Evolutionary conservation across 2,113 vertebrate species (phyloP), one percentile per base, ranked within the genome.

Genomic region (Sinocyclocheilus grahami): DNA sequence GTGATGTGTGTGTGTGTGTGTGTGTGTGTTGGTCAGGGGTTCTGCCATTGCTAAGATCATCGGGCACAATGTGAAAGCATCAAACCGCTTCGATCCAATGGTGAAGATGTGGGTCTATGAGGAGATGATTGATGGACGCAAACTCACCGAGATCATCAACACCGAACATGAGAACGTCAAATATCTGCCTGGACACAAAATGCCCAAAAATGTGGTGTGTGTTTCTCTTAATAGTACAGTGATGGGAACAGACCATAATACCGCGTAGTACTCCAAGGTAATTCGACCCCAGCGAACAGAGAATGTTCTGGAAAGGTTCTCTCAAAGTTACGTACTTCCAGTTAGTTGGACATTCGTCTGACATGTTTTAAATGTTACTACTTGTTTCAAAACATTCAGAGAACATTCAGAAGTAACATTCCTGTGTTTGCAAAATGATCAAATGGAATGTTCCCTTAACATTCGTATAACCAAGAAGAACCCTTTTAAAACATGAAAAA

Each of bases 41-140:
- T 95, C 95, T 5, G 94, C 94, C 33, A 96, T 96, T 78, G 94
- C 96, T 85, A 97, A 94, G 91, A 96, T 97, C 69, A 86, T 97
- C 80, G 96, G 96, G 4, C 87, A 89, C 78, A 97, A 96, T 93
- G 93, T 95, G 53, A 94, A 94, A 76, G 91, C 89, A 0, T 95
- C 94, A 22, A 95, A 94, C 88, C 92, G 90, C 72, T 97, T 96
- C 86, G 92, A 96, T 27, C 94, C 96, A 0, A 74, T 92, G 58
- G 95, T 97, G 30, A 96, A 95, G 88, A 95, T 97, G 93, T 97
- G 96, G 95, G 95, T 97, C n/a, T 97, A 94, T 55, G 96, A 98
- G 91, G 96, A 97, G 83, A 84, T 93, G 22, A 87, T 96, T 1
- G 86, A 94, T 0, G 95, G 94, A 14, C 94, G 85, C 89, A 96